Evolutionary conservation across 2,888 invertebrate genomes (phyloP).

Genomic region (Ormyrus rosae): DNA sequence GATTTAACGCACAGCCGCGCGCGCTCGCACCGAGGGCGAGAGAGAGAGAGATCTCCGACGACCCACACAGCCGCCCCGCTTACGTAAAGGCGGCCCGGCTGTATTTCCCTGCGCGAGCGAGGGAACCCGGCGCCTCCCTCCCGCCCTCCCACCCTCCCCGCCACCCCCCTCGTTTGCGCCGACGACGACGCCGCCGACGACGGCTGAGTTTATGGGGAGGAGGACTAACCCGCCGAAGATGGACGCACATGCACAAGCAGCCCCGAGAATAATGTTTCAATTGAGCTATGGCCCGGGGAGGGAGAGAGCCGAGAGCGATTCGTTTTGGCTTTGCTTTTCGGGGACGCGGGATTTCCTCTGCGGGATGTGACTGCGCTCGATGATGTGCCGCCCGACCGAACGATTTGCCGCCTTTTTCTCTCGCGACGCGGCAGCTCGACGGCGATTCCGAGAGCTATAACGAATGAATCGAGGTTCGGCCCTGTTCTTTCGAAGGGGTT

Average conservation of each 20-base stretch:
- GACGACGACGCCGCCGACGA: conserved; percentile 29
- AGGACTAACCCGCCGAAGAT: conserved; percentile 44
- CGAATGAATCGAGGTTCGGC: no score
- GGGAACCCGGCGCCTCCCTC: background rate
- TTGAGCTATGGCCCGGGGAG: conserved; percentile 28
- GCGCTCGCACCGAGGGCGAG: background rate
- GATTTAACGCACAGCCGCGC: conserved; percentile 69
- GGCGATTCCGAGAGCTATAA: no score
- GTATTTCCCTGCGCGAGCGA: conserved; percentile 46
- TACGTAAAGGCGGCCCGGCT: conserved; percentile 57
- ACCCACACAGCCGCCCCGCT: conserved; percentile 17
- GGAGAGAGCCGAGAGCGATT: background rate
- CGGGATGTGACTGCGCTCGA: no score
- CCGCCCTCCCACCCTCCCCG: no score
- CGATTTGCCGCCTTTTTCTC: no score
- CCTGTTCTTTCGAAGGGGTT: no score
- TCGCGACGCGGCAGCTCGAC: no score
- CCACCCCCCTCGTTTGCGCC: conserved; percentile 32
- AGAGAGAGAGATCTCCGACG: no score
- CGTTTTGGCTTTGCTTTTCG: background rate
- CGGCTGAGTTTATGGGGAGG: conserved; percentile 5
- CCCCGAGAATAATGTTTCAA: conserved; percentile 50
- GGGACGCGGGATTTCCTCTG: background rate
- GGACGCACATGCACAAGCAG: conserved; percentile 24
- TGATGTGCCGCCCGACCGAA: no score